Base-by-base conservation (phyloP, 2,888 invertebrate genomes). In the Watsonalla cultraria region DNA sequence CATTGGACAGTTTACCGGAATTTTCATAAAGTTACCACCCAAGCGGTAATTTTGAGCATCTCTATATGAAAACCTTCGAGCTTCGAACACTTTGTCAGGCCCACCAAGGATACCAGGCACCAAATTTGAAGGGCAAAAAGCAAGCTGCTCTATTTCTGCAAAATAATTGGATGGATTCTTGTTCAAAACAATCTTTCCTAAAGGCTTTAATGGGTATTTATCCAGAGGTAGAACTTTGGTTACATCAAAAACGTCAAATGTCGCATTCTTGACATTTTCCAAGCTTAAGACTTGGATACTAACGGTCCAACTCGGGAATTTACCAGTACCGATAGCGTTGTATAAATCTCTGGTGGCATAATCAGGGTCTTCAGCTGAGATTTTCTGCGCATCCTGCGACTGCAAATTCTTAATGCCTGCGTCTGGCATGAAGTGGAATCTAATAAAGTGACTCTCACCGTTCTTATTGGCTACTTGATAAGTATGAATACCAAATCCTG, bases 1-100 rank as follows among this genome's bases (percentile, higher is more conserved):
- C 84, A 94, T 95, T 0, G 99, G 98, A 80, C 98, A 98, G 84
- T 99, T 99, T 34, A 99, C 97, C 0, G 98, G 96, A 46, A 99
- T 92, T 76, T 97, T 97, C 59, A 95, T 92, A 78, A 95, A 96
- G 88, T 99, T 99, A 6, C 95, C 91, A 7, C 99, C 99, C 68
- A 99, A 84, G 95, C 98, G 14, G 92, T 93, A 82, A 54, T 80
- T 67, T 71, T 98, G 98, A 0, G 98, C 96, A 80, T 98, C 98
- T 2, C 94, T 93, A 76, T 99, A 97, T 0, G 96, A 92, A 76
- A 97, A 95, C 0, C 96, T 90, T 56, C 97, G 93, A 7, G 95
- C 96, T 80, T 95, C 93, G 54, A 98, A 92, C 93, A 98, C 95
- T 83, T 96, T 97, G 78, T 98, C 98, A 0, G 96, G 96, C 37